Conservation (phyloP, 2,113 vertebrate species). For the Dasyprocta punctata region DNA sequence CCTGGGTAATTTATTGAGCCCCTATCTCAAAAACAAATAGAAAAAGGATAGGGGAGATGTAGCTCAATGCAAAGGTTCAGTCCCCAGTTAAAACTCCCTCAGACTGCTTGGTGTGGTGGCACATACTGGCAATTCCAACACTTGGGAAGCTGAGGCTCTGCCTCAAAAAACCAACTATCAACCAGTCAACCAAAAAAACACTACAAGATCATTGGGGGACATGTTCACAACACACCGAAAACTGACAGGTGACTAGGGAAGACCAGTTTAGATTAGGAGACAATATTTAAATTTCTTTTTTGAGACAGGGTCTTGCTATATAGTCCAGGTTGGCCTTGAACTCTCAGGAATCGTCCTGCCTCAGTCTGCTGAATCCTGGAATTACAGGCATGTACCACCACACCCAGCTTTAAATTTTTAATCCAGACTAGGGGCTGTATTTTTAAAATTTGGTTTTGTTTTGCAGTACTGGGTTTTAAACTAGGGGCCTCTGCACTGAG, state of each 20-base stretch:
- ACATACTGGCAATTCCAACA: not conserved
- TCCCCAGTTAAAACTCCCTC: not conserved
- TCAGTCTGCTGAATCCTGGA: no score
- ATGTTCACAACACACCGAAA: slow-evolving; percentile 40
- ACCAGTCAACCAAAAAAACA: not conserved
- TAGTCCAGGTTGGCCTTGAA: no score
- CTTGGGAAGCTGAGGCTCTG: not conserved
- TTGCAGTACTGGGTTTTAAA: not conserved
- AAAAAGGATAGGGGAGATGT: not conserved
- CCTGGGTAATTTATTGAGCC: not conserved
- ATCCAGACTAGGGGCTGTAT: not conserved
- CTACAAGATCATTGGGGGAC: not conserved
- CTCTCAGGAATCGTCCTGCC: no score
- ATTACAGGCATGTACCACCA: no score
- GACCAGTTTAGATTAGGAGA: not conserved
- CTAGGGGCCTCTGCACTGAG: not conserved
- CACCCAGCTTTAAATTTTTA: slow-evolving; percentile 1
- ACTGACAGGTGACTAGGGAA: not conserved
- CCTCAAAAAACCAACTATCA: not conserved
- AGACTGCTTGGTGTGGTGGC: not conserved
- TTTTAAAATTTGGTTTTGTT: not conserved
- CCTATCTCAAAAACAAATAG: not conserved
- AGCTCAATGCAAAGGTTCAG: not conserved
- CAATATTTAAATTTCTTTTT: slow-evolving; percentile 10
- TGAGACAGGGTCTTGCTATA: no score